Conservation (phyloP, 2,113 vertebrate genomes). For the Albula goreensis region DNA sequence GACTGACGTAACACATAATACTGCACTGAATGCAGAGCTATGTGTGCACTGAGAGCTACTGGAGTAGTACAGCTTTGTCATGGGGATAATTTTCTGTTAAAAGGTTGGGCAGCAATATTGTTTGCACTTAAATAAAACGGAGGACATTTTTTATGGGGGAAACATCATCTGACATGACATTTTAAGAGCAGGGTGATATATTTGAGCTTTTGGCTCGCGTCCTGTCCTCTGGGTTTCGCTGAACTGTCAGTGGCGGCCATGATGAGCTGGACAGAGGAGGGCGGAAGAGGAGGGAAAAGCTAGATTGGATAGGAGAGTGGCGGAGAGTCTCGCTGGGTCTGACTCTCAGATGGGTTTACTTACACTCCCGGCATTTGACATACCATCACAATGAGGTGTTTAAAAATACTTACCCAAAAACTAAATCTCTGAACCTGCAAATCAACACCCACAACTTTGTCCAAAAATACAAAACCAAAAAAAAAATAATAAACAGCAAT, state of each 20-base stretch:
- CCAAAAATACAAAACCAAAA: background rate
- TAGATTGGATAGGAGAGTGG: constrained; percentile 1
- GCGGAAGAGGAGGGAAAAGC: constrained; percentile 28
- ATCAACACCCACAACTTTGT: background rate
- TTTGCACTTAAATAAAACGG: no score
- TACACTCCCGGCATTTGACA: no score
- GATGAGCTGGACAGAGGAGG: constrained; percentile 18
- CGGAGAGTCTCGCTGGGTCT: background rate
- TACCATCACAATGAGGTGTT: background rate
- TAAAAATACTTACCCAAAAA: background rate
- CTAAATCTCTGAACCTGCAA: background rate
- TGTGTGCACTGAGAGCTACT: background rate
- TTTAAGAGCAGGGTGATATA: background rate
- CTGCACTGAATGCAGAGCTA: background rate
- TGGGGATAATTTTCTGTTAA: no score
- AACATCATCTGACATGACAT: no score
- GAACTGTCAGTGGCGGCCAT: background rate
- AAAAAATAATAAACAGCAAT: background rate
- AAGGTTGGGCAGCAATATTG: no score
- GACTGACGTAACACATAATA: background rate
- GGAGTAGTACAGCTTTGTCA: no score
- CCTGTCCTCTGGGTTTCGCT: no score
- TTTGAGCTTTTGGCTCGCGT: no score
- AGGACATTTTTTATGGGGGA: no score
- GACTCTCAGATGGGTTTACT: background rate